Evolutionary conservation across 2,113 vertebrate species (phyloP).

Genomic region (Osmerus mordax): DNA sequence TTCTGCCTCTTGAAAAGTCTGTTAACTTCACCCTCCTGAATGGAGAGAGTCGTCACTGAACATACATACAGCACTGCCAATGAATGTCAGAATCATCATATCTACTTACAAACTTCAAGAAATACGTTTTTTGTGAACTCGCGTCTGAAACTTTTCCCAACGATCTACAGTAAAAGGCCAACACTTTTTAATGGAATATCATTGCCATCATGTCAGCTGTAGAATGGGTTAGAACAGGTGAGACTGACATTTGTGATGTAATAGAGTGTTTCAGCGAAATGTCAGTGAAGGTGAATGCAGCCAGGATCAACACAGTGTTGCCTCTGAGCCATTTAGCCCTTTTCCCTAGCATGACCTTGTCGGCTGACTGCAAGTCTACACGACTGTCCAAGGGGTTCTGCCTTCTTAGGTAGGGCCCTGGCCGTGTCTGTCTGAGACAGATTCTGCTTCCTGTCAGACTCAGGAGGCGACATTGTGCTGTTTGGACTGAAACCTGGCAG

Average conservation of each 20-base stretch:
- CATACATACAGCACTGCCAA: too few relatives aligned
- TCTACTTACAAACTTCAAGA: too few relatives aligned
- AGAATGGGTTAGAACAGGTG: not conserved
- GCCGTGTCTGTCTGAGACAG: constrained; percentile 39
- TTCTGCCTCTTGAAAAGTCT: too few relatives aligned
- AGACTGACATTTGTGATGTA: constrained; percentile 32
- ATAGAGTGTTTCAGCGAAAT: constrained; percentile 35
- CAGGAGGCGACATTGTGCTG: not conserved
- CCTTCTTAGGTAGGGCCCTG: constrained; percentile 42
- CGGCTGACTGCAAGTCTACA: constrained; percentile 54
- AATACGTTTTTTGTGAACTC: too few relatives aligned
- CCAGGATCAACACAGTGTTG: constrained; percentile 54
- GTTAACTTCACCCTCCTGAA: too few relatives aligned
- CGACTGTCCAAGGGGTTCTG: constrained; percentile 51
- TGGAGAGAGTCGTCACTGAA: too few relatives aligned
- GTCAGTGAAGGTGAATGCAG: constrained; percentile 41
- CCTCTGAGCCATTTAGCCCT: constrained; percentile 41
- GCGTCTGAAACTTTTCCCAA: not conserved
- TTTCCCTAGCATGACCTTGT: constrained; percentile 63
- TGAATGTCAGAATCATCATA: too few relatives aligned
- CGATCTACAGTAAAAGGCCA: too few relatives aligned
- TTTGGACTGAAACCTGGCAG: constrained; percentile 1
- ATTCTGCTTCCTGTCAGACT: constrained; percentile 13
- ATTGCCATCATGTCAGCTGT: not conserved
- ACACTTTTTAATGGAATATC: not conserved